Base-by-base conservation (phyloP, 2,888 invertebrate genomes). In the Tipula vernalis region DNA sequence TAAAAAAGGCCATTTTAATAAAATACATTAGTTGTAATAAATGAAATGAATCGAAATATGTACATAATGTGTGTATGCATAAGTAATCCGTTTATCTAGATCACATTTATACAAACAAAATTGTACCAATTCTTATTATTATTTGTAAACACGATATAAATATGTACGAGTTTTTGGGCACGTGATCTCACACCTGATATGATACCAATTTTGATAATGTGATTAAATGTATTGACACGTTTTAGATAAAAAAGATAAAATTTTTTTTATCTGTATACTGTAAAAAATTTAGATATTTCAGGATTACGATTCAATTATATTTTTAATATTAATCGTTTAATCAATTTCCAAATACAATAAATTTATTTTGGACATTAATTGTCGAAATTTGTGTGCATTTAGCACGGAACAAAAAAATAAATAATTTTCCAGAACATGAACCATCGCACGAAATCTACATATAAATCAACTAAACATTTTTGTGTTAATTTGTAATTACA, bases 401-500 rank as follows among this genome's bases (percentile, higher is more conserved):
- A 28, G 28, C 28, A 28, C 28, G 28, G 28, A 28, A 28, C 28
- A 28, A 1, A 28, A n/a, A 28, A 28, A 28, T 28, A 28, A 28
- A 28, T 28, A 28, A 28, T 28, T 28, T 28, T 28, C 28, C 28
- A 28, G 28, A 28, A 28, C 28, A 28, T 28, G 0, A 28, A 28
- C 28, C 28, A 28, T 28, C 28, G 28, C 28, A 28, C 28, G 28
- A 28, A 28, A 28, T 28, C 28, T 28, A 28, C n/a, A n/a, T n/a
- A n/a, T n/a, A n/a, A n/a, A n/a, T n/a, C n/a, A n/a, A n/a, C n/a
- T 57, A 18, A 57, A 57, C 18, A 6, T 47, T 57, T n/a, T 57
- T 18, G 0, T 84, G 3, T 39, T 84, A 28, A 28, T 84, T 84
- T 84, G 5, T 84, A 39, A 39, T 89, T 90, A 28, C 89, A 94